Percentiles rank a stretch among this genome's conserved stretches.
Conservation (phyloP, 2,113 vertebrate species). For the Megaptera novaeangliae region DNA sequence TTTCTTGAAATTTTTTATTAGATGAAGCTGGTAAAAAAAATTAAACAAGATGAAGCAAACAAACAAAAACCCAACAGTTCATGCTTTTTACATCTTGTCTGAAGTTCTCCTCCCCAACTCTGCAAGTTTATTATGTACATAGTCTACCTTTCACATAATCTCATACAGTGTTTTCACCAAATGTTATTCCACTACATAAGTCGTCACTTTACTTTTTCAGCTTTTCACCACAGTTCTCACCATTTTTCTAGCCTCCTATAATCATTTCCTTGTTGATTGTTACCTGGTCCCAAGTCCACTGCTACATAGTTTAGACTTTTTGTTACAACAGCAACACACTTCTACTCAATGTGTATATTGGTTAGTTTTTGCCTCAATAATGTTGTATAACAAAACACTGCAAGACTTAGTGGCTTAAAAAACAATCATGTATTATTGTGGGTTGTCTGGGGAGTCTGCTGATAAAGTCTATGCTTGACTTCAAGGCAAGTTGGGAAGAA, state of each 20-base stretch:
- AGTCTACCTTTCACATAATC: not conserved
- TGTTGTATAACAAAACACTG: not conserved
- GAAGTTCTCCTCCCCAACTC: not conserved
- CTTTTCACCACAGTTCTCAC: not conserved
- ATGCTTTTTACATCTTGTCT: not conserved
- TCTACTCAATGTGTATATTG: not conserved
- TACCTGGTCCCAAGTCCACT: not conserved
- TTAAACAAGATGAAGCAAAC: not conserved
- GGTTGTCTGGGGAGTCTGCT: not conserved
- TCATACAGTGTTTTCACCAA: not conserved
- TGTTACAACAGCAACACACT: not conserved
- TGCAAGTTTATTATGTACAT: not conserved
- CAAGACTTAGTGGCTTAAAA: not conserved
- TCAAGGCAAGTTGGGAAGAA: not conserved
- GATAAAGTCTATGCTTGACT: not conserved
- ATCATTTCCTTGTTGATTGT: not conserved
- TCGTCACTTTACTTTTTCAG: not conserved
- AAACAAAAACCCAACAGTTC: not conserved
- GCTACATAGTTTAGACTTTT: not conserved
- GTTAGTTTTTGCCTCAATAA: not conserved
- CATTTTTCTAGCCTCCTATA: not conserved
- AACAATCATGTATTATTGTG: not conserved
- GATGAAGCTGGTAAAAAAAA: not conserved
- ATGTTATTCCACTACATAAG: not conserved
- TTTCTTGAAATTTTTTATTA: not conserved